Evolutionary conservation across 1,140 invertebrate species (phyloP).

Genomic region (Drosophila bocki): DNA sequence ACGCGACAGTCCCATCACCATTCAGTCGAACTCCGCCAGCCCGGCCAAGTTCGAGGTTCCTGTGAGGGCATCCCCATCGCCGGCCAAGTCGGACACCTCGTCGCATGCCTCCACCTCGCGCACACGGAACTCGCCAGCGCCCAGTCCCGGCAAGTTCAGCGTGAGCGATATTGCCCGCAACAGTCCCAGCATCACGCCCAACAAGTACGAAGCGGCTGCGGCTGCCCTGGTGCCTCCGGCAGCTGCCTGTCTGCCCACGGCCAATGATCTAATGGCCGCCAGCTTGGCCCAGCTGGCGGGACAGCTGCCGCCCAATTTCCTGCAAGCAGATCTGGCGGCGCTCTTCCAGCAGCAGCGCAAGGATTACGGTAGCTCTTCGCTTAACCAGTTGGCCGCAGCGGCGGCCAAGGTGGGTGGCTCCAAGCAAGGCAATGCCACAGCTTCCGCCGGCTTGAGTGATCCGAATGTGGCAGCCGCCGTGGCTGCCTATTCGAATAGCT

Average conservation of each 20-base stretch:
- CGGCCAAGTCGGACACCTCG: slow-evolving; percentile 82
- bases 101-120: slow-evolving; percentile 66
- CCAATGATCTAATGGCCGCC: slow-evolving; percentile 82
- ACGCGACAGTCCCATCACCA: slow-evolving; percentile 80
- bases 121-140: slow-evolving; percentile 78
- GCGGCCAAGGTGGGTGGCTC: slow-evolving; percentile 78
- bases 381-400: slow-evolving; percentile 78
- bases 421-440: slow-evolving; percentile 49
- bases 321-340: slow-evolving; percentile 69
- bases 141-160: slow-evolving; percentile 81
- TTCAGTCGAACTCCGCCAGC: slow-evolving; percentile 81
- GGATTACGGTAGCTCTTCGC: slow-evolving; percentile 78
- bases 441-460: slow-evolving; percentile 54
- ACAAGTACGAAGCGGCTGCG: slow-evolving; percentile 65
- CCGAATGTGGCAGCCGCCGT: slow-evolving; percentile 78
- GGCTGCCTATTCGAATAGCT: slow-evolving; percentile 79
- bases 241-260: slow-evolving; percentile 64
- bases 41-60: slow-evolving; percentile 84
- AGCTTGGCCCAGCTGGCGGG: slow-evolving; percentile 80
- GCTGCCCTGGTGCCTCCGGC: slow-evolving; percentile 55
- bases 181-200: slow-evolving; percentile 82
- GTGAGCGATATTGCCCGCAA: slow-evolving; percentile 79
- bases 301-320: slow-evolving; percentile 76
- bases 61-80: slow-evolving; percentile 78
- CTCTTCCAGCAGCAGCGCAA: slow-evolving; percentile 78